Conservation (phyloP, 2,797 vertebrate species). For the Chrosomus eos region DNA sequence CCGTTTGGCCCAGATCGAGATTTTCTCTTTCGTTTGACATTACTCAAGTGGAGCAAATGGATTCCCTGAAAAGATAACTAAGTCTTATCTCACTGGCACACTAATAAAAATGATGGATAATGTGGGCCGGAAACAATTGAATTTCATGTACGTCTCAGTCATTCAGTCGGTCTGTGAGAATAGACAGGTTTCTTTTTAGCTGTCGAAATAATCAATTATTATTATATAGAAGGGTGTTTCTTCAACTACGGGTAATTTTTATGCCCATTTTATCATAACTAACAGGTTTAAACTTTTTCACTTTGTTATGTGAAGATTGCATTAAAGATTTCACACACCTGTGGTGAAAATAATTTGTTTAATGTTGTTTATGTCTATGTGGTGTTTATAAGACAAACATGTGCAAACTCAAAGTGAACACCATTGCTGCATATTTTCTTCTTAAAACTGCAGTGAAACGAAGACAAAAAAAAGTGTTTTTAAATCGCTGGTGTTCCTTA, state of each 20-base stretch:
- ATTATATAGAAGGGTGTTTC: neutral
- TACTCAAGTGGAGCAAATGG: constrained; percentile 75
- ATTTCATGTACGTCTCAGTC: constrained; percentile 80
- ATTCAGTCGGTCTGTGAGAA: constrained; percentile 76
- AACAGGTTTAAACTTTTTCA: neutral
- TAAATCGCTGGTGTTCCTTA: no score
- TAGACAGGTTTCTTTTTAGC: constrained; percentile 68
- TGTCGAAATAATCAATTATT: constrained; percentile 65
- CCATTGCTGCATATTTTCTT: no score
- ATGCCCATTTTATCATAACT: neutral
- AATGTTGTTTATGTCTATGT: no score
- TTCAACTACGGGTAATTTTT: neutral
- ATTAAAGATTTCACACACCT: neutral
- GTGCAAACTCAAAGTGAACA: no score
- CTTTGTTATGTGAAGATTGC: neutral
- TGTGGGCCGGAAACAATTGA: constrained; percentile 77
- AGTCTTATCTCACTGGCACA: constrained; percentile 78
- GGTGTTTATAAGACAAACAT: no score
- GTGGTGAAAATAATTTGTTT: no score
- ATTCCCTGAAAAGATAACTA: constrained; percentile 80
- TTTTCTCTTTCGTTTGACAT: constrained; percentile 68
- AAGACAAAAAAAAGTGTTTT: no score
- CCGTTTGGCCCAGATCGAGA: constrained; percentile 51
- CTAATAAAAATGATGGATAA: constrained; percentile 86
- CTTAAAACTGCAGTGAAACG: no score